Evolutionary conservation across 2,113 vertebrate species (phyloP).

Genomic region (Pseudorectes ferrugineus): DNA sequence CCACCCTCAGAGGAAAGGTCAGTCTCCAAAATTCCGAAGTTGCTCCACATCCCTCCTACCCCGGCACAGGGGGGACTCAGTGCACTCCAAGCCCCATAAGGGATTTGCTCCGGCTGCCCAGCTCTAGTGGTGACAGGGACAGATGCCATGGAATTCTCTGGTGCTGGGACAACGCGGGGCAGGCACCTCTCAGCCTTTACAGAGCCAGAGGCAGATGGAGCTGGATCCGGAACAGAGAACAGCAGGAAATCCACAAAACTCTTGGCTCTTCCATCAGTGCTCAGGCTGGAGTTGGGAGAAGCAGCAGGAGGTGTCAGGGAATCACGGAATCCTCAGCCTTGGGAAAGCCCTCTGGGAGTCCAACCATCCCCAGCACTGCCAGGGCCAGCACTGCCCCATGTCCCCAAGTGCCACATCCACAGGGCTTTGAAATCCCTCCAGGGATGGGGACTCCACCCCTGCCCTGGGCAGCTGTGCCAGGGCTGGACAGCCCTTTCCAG

Average conservation of each 20-base stretch:
- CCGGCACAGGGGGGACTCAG: neutral
- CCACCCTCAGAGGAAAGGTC: no score
- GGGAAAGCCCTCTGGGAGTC: neutral
- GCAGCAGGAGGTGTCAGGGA: neutral
- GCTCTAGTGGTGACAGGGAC: neutral
- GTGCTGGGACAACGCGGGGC: accelerated
- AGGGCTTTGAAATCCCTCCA: accelerated
- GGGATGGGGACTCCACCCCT: neutral
- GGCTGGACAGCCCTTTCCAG: neutral
- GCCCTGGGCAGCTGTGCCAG: neutral
- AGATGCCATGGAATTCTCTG: neutral
- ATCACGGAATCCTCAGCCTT: no score
- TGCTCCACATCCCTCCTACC: neutral
- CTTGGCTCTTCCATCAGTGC: neutral
- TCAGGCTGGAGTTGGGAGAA: neutral
- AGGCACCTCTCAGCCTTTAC: neutral
- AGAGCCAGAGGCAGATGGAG: neutral
- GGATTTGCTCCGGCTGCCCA: neutral
- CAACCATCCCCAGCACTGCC: neutral
- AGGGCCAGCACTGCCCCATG: neutral
- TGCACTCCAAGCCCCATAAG: neutral
- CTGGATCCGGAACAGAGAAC: neutral
- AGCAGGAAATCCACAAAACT: neutral
- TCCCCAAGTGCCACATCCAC: neutral
- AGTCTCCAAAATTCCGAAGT: neutral